Percentiles rank a stretch among this genome's conserved stretches.
Conservation (phyloP, 2,888 invertebrate species). For the Hanleya hanleyi region DNA sequence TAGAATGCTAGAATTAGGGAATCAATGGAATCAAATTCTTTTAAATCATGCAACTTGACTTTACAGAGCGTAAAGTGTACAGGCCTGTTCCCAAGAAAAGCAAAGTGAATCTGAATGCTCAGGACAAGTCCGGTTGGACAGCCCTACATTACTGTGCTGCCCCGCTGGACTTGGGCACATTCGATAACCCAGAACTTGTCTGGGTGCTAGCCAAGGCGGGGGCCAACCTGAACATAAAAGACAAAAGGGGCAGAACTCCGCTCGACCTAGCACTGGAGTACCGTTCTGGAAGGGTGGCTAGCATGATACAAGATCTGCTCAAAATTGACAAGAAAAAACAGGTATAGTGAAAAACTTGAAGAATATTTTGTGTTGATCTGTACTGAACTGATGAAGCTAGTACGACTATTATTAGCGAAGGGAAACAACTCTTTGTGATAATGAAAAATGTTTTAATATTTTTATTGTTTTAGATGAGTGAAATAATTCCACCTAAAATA, state of each 20-base stretch:
- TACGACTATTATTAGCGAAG: no score
- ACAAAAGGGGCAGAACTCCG: conserved; percentile 58
- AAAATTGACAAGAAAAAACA: neutral
- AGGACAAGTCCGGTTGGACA: conserved; percentile 34
- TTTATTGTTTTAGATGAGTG: no score
- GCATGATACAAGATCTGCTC: conserved; percentile 26
- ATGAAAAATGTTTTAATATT: no score
- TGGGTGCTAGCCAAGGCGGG: conserved; percentile 37
- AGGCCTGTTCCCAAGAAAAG: conserved; percentile 29
- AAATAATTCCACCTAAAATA: no score
- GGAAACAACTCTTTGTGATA: no score
- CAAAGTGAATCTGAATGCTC: conserved; percentile 30
- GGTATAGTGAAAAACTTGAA: no score
- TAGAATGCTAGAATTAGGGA: no score
- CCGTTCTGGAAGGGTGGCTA: conserved; percentile 28
- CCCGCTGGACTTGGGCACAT: conserved; percentile 25
- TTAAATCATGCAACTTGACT: no score
- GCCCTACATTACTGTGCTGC: conserved; percentile 32
- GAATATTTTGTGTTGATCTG: no score
- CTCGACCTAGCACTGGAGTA: conserved; percentile 31
- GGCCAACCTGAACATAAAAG: conserved; percentile 45
- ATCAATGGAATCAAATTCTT: no score
- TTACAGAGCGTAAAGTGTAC: neutral
- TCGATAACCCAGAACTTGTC: conserved; percentile 38
- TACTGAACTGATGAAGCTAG: no score